Base-by-base conservation (phyloP, 2,797 vertebrate species). In the Eidolon dupreanum region DNA sequence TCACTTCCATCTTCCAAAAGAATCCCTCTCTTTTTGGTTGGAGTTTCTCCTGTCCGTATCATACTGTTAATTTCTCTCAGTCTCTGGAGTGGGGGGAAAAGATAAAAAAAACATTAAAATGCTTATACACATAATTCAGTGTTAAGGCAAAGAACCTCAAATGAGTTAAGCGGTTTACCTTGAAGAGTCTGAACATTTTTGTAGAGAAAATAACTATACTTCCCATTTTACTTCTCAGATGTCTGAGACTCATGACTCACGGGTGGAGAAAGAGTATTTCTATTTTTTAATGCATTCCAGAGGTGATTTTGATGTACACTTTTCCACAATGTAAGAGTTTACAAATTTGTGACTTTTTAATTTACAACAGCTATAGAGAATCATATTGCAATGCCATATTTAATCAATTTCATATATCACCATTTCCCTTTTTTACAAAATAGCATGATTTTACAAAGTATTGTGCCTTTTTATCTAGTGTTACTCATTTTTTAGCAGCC, bases 1-100 rank as follows among this genome's bases (percentile, higher is more conserved):
- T 99, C 98, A 16, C 98, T 99, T 24, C 99, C 99, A 6, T 99
- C 99, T 73, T 99, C 99, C 26, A 99, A 55, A 93, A 99, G 98
- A 84, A 99, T 99, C 94, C 99, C 99, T 93, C 99, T 99, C 98
- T 99, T 99, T 98, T 99, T 99, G 8, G 99, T 99, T 8, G 99
- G 99, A 0, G 99, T 99, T 97, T 99, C 99, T 65, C 99, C 99
- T 2, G 99, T 99, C 96, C 99, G 98, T 90, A 99, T 99, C 99
- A 99, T 99, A 92, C 99, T 99, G 98, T 99, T 99, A 90, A 99
- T 99, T 97, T 99, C 99, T 94, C 99, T 99, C 94, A 99, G 98
- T 85, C 98, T 99, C 99, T 99, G 98, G 1, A 79, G 82, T 28
- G 38, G 4, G 79, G 24, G 19, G 33, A 33, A 95, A 33, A 79